These are phyloP conservation scores for Rhinoraja longicauda DNA, from an alignment of 2,797 vertebrate genomes.

Conservation along the genomic window DNA sequence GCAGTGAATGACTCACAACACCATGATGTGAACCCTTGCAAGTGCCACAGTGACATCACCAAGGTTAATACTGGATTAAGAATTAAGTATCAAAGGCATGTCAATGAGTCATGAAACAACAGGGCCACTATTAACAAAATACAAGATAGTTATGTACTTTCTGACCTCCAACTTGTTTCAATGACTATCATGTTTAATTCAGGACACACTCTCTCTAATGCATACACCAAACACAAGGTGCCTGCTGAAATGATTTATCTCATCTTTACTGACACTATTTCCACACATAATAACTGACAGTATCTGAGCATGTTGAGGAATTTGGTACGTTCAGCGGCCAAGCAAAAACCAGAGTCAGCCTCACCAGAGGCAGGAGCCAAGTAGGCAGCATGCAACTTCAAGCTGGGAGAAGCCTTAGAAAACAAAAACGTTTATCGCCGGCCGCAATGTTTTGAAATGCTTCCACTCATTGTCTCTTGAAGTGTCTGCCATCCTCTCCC, in stretches of 20 bases:
- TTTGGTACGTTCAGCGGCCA: background rate
- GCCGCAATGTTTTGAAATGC: too few species aligned
- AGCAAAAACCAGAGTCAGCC: background rate
- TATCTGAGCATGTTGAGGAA: background rate
- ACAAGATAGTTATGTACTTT: background rate
- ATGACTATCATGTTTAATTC: background rate
- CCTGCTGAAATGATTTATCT: background rate
- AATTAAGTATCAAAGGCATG: background rate
- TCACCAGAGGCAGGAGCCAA: background rate
- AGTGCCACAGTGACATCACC: background rate
- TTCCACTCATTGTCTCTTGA: too few species aligned
- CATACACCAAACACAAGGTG: background rate
- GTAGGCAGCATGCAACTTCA: background rate
- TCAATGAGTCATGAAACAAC: background rate
- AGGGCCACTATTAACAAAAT: background rate
- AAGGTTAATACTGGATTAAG: slow-evolving; percentile 16
- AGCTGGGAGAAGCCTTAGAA: too few species aligned
- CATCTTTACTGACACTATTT: background rate
- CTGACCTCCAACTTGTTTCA: background rate
- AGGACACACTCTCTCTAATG: background rate
- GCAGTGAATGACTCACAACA: background rate
- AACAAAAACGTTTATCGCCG: too few species aligned
- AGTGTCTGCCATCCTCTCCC: too few species aligned
- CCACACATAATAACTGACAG: background rate
- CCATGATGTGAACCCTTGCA: background rate